Base-by-base conservation (phyloP, 2,797 vertebrate species). In the Antennarius maculatus region DNA sequence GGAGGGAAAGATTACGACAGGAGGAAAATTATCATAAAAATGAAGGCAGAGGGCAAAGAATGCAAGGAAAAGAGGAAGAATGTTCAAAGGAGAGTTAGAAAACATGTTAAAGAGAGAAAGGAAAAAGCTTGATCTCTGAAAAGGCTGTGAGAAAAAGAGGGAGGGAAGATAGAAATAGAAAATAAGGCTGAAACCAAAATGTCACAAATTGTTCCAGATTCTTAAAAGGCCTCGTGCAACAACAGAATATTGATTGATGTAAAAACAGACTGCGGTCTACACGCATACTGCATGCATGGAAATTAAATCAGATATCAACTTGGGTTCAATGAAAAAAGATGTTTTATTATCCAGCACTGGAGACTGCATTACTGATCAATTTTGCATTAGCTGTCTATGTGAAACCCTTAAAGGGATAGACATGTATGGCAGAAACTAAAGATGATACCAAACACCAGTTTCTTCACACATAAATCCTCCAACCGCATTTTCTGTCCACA, bases 121-220 rank as follows among this genome's bases (percentile, higher is more conserved):
- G 18, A 23, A 48, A 47, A 55, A 28, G 11, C 41, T 54, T 8
- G 1, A 54, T 17, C 0, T 29, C 13, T 27, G 61, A 16, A 34
- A 53, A 51, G 70, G 55, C 2, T 14, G 27, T 18, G 7, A 31
- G 23, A 42, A 43, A 52, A 23, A 53, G 61, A 50, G 10, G 17
- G 48, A 49, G 47, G 16, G 60, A 34, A 7, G 67, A 72, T 66
- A 53, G 77, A 76, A 47, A 50, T 46, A 55, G 60, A 80, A 77
- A 76, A 70, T 67, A 37, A 77, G 45, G 64, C 64, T 31, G 71
- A 59, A 83, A 79, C 14, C 66, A 54, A 88, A 89, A 89, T 86
- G 83, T 88, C 84, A 85, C 52, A 61, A 43, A 47, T 69, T 0
- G 29, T 55, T 75, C 28, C 71, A 68, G 82, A 81, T 66, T 73